Conservation (phyloP, 2,797 vertebrate species). For the Manis javanica region DNA sequence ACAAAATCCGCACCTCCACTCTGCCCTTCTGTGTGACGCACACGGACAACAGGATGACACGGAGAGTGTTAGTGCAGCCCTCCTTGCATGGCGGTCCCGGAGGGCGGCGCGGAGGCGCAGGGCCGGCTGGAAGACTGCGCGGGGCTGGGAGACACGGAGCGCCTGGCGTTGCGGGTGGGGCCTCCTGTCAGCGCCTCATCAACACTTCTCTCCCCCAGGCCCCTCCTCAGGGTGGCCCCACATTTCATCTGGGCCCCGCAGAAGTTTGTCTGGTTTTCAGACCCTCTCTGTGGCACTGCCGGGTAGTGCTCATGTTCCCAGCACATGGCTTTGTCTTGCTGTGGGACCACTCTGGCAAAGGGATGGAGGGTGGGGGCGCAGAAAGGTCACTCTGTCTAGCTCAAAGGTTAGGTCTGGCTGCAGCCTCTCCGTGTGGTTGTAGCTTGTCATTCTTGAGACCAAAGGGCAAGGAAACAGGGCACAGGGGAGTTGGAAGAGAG, state of each 20-base stretch:
- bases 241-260: background rate
- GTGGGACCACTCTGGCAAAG: background rate
- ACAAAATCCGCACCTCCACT: background rate
- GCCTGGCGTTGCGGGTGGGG: background rate
- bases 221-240: background rate
- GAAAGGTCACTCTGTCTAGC: background rate
- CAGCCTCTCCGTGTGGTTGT: background rate
- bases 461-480: background rate
- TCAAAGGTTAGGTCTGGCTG: background rate
- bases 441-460: background rate
- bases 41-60: background rate
- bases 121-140: background rate
- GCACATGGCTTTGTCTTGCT: background rate
- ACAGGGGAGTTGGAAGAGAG: background rate
- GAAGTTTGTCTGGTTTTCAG: background rate
- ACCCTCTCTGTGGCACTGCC: background rate
- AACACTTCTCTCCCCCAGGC: background rate
- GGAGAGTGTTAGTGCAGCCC: background rate
- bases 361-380: background rate
- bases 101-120: fast-evolving
- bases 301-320: background rate
- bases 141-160: background rate
- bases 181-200: background rate
- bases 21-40: background rate
- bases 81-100: background rate